phyloP scores from a whole-genome alignment of 2,888 invertebrate species.

The Amphiduros pacificus region DNA sequence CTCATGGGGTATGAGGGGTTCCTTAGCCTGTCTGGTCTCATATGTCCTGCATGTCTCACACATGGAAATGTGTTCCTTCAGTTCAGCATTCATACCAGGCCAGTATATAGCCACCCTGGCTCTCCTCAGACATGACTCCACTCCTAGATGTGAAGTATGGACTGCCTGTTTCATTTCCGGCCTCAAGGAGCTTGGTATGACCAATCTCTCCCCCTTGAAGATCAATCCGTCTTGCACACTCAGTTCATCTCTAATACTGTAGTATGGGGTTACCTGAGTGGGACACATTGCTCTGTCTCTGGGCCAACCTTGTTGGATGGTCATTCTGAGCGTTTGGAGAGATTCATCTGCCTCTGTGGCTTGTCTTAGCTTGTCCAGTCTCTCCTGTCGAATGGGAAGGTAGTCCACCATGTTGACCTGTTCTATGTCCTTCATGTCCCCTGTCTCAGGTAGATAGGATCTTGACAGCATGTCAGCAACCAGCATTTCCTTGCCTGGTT shows the following conservation, averaged over 20 bases:
- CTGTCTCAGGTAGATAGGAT: conserved; percentile 3
- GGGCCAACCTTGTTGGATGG: neutral
- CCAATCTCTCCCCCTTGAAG: neutral
- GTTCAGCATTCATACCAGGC: neutral
- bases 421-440: too few species aligned
- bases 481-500: conserved; percentile 23
- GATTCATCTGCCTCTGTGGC: conserved; percentile 11
- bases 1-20: neutral
- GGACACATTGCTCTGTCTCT: neutral
- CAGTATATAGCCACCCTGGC: neutral
- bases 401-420: too few species aligned
- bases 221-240: neutral
- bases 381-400: too few species aligned
- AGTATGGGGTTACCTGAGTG: neutral
- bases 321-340: conserved; percentile 4
- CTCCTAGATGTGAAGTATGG: neutral
- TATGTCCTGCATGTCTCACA: neutral
- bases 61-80: neutral
- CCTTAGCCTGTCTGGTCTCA: neutral
- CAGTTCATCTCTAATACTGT: neutral
- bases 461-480: conserved; percentile 27
- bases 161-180: neutral
- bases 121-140: neutral
- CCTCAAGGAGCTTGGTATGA: neutral
- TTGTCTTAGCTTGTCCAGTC: neutral